phyloP scores from a whole-genome alignment of 1,140 invertebrate genomes.

The Zaprionus kolodkinae region DNA sequence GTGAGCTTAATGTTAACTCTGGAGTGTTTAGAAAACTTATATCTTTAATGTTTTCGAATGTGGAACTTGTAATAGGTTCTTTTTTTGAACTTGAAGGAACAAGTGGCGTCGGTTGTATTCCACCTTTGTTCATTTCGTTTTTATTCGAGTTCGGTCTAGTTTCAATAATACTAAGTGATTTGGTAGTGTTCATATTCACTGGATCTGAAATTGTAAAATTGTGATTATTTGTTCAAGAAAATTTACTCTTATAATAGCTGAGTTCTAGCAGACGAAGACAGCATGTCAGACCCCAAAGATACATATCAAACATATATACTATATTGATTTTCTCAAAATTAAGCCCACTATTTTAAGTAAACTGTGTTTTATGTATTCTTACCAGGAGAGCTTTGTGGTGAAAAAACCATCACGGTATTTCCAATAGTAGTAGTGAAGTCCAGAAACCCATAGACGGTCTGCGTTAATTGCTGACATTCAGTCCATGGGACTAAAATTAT shows the following conservation, averaged over 20 bases:
- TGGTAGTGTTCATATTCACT: conserved; percentile 39
- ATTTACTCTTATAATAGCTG: no score
- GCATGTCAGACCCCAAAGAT: no score
- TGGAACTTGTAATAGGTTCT: conserved; percentile 35
- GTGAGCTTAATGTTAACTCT: conserved; percentile 84
- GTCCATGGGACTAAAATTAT: conserved; percentile 38
- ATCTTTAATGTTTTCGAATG: conserved; percentile 23
- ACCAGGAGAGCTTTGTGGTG: conserved; percentile 86
- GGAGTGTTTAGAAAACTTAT: conserved; percentile 46
- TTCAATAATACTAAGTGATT: conserved; percentile 64
- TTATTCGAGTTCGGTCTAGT: conserved; percentile 54
- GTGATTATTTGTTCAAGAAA: background rate
- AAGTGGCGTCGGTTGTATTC: conserved; percentile 64
- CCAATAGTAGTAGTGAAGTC: conserved; percentile 96
- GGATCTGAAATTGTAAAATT: conserved; percentile 37
- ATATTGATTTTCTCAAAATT: no score
- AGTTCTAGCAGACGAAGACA: no score
- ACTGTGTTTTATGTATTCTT: conserved; percentile 15
- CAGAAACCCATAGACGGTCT: conserved; percentile 90
- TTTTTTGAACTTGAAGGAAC: conserved; percentile 40
- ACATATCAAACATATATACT: no score
- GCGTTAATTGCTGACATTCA: conserved; percentile 59
- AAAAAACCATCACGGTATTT: conserved; percentile 94
- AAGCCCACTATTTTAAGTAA: no score
- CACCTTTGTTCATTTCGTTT: conserved; percentile 51